A percentile compares a stretch with the other conserved stretches of the same genome.
Conservation (phyloP, 2,113 vertebrate genomes). For the Engraulis encrasicolus region DNA sequence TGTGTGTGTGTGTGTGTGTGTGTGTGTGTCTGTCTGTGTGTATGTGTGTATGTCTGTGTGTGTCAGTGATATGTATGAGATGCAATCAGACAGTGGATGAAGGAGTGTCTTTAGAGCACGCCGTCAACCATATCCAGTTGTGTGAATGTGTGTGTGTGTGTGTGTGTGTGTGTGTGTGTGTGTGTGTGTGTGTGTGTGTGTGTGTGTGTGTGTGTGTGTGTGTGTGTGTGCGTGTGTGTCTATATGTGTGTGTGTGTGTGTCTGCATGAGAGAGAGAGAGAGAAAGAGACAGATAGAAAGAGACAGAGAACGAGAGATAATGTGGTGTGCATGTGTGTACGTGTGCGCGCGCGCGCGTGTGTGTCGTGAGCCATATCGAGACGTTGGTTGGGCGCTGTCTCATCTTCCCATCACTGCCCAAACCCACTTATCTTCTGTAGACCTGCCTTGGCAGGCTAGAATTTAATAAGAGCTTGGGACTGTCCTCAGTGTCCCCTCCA, state of each 20-base stretch:
- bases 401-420: neutral
- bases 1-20: neutral
- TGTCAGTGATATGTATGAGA: neutral
- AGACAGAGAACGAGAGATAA: too few species aligned
- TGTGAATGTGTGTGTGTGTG: too few species aligned
- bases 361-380: neutral
- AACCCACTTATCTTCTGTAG: neutral
- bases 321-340: too few species aligned
- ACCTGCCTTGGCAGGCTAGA: neutral
- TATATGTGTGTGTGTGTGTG: too few species aligned
- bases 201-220: too few species aligned
- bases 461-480: neutral
- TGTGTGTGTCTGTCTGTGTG: neutral
- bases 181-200: too few species aligned
- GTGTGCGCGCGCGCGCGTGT: too few species aligned
- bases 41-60: neutral
- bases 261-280: too few species aligned
- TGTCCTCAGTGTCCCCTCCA: neutral
- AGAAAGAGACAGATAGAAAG: too few species aligned
- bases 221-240: neutral
- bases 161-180: too few species aligned
- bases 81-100: neutral
- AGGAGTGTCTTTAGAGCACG: neutral
- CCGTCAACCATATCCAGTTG: too few species aligned
- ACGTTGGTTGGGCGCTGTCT: neutral